These are phyloP conservation scores for Bombus consobrinus DNA, from an alignment of 1,140 invertebrate genomes.

Conservation along the genomic window DNA sequence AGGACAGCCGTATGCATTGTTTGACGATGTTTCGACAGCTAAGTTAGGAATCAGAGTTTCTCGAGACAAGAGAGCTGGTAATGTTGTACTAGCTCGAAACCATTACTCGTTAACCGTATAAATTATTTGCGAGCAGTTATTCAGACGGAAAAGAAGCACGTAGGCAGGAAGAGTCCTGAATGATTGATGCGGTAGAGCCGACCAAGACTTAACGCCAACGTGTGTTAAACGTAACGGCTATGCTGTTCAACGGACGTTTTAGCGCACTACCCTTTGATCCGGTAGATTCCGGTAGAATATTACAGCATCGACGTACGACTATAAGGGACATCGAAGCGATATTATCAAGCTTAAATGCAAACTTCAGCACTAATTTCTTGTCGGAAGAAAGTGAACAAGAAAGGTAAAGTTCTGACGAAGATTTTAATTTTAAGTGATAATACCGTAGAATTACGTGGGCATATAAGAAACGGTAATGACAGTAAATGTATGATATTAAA, in stretches of 20 bases:
- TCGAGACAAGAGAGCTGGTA: neutral
- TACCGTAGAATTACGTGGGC: neutral
- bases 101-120: slow-evolving; percentile 1
- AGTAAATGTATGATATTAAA: neutral
- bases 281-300: neutral
- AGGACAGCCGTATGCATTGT: too few species aligned
- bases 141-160: slow-evolving; percentile 36
- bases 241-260: slow-evolving; percentile 9
- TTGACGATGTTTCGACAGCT: neutral
- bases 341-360: neutral
- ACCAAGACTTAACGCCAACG: slow-evolving; percentile 35
- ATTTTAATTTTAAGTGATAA: neutral
- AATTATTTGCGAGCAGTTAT: slow-evolving; percentile 46
- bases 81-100: neutral
- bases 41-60: slow-evolving; percentile 1
- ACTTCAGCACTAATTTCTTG: neutral
- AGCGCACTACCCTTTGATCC: neutral
- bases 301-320: neutral
- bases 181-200: slow-evolving; percentile 31
- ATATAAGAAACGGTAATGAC: neutral
- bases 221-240: neutral
- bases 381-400: neutral
- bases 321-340: neutral
- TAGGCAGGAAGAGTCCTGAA: slow-evolving; percentile 48
- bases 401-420: neutral